Percentiles rank a stretch among this genome's conserved stretches.
Conservation (phyloP, 2,888 invertebrate genomes). For the Cremastobaeus sp. region DNA sequence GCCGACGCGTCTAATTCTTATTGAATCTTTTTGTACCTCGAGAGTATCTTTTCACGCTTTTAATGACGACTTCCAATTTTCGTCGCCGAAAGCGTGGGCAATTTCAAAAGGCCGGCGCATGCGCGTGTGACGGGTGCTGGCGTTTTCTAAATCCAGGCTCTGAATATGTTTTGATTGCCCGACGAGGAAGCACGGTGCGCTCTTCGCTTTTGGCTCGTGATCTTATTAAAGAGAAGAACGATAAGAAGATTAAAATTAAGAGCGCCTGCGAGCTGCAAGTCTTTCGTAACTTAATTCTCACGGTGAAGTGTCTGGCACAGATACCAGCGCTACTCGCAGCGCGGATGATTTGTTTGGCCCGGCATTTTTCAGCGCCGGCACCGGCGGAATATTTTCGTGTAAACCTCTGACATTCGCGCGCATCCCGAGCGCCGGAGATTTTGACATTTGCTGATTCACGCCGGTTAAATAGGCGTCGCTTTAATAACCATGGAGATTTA, state of each 20-base stretch:
- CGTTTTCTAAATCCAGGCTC: too few relatives aligned
- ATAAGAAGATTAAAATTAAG: slow-evolving; percentile 71
- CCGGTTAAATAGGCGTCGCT: slow-evolving; percentile 1
- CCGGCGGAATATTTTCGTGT: slow-evolving; percentile 15
- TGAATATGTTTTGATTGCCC: slow-evolving; percentile 48
- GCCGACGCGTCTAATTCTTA: slow-evolving; percentile 31
- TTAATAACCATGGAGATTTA: slow-evolving; percentile 7
- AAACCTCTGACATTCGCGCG: slow-evolving; percentile 11
- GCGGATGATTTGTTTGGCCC: slow-evolving; percentile 33
- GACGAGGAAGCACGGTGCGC: slow-evolving; percentile 52
- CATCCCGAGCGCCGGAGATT: slow-evolving; percentile 11
- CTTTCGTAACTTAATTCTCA: slow-evolving; percentile 62
- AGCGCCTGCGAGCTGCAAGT: slow-evolving; percentile 50
- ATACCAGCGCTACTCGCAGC: slow-evolving; percentile 30
- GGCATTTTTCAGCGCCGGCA: slow-evolving; percentile 15
- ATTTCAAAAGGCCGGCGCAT: too few relatives aligned
- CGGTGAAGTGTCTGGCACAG: slow-evolving; percentile 58
- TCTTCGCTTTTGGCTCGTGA: slow-evolving; percentile 32
- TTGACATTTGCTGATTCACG: slow-evolving; percentile 12
- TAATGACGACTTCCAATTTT: background rate
- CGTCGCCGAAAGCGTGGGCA: background rate
- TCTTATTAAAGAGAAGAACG: slow-evolving; percentile 63
- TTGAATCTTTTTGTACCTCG: slow-evolving; percentile 15
- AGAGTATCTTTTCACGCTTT: too few relatives aligned
- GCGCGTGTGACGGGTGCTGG: too few relatives aligned